A percentile compares a stretch with the other conserved stretches of the same genome.
phyloP scores from a whole-genome alignment of 1,140 invertebrate genomes.

The Drosophila lowei region DNA sequence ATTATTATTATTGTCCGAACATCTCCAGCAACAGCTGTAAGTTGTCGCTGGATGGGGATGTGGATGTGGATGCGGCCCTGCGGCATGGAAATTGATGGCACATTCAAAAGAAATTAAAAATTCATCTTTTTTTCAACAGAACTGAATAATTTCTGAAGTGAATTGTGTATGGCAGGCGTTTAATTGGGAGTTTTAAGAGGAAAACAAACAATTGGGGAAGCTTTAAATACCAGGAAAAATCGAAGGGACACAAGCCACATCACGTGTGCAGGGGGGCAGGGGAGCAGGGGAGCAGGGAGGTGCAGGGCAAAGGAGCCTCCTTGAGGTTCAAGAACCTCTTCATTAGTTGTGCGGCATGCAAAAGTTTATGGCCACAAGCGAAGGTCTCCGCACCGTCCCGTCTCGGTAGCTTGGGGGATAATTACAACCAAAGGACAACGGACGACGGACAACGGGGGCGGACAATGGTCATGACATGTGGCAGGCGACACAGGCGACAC shows the following conservation, averaged over 20 bases:
- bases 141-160: slow-evolving; percentile 25
- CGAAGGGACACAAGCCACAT: slow-evolving; percentile 7
- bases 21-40: slow-evolving; percentile 55
- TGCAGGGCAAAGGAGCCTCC: not conserved
- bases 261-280: slow-evolving; percentile 13
- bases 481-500: slow-evolving; percentile 6
- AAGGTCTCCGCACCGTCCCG: slow-evolving; percentile 7
- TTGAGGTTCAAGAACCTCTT: slow-evolving; percentile 53
- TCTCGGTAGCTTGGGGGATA: slow-evolving; percentile 16
- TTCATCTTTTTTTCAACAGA: slow-evolving; percentile 8
- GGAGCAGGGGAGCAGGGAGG: not conserved
- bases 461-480: slow-evolving; percentile 44
- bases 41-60: slow-evolving; percentile 56
- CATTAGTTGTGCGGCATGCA: slow-evolving; percentile 25
- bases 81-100: slow-evolving; percentile 60
- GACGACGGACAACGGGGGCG: not conserved
- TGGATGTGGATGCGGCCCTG: slow-evolving; percentile 8
- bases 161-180: slow-evolving; percentile 15
- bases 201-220: slow-evolving; percentile 58
- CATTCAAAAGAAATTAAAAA: slow-evolving; percentile 50
- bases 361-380: slow-evolving; percentile 7
- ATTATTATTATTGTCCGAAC: slow-evolving; percentile 44
- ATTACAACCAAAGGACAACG: slow-evolving; percentile 36
- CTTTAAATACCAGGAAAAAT: slow-evolving; percentile 54
- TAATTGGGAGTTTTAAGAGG: slow-evolving; percentile 52